phyloP scores from a whole-genome alignment of 2,113 vertebrate species.

The Anolis carolinensis region DNA sequence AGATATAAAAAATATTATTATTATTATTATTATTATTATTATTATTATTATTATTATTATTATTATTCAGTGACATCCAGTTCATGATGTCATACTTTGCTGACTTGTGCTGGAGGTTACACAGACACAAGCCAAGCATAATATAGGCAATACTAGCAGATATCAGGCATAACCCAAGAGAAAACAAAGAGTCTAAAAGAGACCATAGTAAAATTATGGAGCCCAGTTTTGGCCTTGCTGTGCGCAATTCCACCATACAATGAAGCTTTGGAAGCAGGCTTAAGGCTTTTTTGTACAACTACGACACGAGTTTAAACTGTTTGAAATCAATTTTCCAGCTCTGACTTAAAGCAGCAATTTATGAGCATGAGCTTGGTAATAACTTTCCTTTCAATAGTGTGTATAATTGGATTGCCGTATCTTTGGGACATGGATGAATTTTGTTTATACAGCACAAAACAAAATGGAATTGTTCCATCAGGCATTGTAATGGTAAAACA shows the following conservation, averaged over 20 bases:
- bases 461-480: neutral
- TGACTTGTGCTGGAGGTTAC: neutral
- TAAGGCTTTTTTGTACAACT: neutral
- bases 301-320: neutral
- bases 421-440: constrained; percentile 15
- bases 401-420: constrained; percentile 14
- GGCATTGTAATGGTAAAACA: constrained; percentile 14
- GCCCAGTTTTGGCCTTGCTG: neutral
- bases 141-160: no score
- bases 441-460: constrained; percentile 6
- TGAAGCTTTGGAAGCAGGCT: neutral
- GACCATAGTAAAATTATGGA: neutral
- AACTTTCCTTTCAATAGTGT: constrained; percentile 12
- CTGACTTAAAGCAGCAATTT: constrained; percentile 21
- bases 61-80: no score
- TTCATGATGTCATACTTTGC: neutral
- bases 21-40: no score
- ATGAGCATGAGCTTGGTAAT: constrained; percentile 8
- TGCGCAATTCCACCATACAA: neutral
- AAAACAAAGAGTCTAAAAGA: neutral
- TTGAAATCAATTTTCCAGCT: constrained; percentile 8
- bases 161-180: no score
- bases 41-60: no score
- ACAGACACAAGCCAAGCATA: neutral
- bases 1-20: no score